Evolutionary conservation across 2,888 invertebrate genomes (phyloP).

Genomic region (Agonum fuliginosum): DNA sequence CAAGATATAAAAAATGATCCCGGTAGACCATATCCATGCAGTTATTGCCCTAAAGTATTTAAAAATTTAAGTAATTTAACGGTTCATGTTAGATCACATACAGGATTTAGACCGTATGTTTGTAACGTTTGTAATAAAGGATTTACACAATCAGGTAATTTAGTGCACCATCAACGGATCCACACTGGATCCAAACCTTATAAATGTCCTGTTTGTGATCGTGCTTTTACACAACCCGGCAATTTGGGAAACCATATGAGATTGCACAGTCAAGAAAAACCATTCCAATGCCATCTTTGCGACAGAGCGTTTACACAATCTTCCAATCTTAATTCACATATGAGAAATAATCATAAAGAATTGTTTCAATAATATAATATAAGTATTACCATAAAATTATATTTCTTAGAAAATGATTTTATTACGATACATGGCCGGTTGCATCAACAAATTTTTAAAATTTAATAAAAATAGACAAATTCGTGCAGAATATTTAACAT

Average conservation of each 20-base stretch:
- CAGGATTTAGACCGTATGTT: constrained; percentile 69
- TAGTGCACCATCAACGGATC: constrained; percentile 71
- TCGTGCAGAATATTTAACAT: too few species aligned
- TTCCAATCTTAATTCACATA: constrained; percentile 71
- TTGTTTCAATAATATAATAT: neutral
- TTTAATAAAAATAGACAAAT: too few species aligned
- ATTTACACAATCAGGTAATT: constrained; percentile 71
- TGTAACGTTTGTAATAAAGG: constrained; percentile 71
- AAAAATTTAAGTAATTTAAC: constrained; percentile 70
- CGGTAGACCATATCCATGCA: constrained; percentile 67
- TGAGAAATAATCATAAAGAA: constrained; percentile 70
- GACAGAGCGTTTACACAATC: constrained; percentile 71
- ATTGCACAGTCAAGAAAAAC: constrained; percentile 71
- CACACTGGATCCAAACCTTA: constrained; percentile 72
- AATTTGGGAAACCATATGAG: constrained; percentile 70
- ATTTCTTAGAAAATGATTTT: too few species aligned
- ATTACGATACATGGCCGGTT: too few species aligned
- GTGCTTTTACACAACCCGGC: constrained; percentile 72
- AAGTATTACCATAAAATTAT: neutral
- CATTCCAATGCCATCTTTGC: constrained; percentile 72
- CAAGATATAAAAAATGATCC: constrained; percentile 66
- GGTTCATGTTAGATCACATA: constrained; percentile 71
- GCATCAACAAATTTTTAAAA: too few species aligned
- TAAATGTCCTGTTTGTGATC: constrained; percentile 71
- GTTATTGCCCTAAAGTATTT: constrained; percentile 68